Evolutionary conservation across 1,140 invertebrate species (phyloP).

Genomic region (Drosophila novamexicana): DNA sequence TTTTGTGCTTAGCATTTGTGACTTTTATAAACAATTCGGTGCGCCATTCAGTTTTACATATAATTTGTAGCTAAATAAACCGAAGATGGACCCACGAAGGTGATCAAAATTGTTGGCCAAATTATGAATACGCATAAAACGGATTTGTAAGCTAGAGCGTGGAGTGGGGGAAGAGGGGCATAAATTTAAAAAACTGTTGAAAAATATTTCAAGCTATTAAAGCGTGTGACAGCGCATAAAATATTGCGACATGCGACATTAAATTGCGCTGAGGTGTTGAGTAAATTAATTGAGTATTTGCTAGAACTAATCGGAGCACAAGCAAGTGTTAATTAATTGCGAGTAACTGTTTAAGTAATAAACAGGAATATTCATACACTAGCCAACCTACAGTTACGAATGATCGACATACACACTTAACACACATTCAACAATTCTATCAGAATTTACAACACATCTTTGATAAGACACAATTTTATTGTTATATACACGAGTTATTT

Average conservation of each 20-base stretch:
- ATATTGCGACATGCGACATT: slow-evolving; percentile 61
- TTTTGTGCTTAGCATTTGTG: slow-evolving; percentile 42
- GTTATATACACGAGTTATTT: slow-evolving; percentile 5
- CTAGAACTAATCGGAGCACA: slow-evolving; percentile 7
- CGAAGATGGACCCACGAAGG: slow-evolving; percentile 29
- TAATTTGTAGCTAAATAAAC: slow-evolving; percentile 35
- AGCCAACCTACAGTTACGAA: slow-evolving; percentile 20
- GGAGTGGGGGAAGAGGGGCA: slow-evolving; percentile 12
- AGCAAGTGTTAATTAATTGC: slow-evolving; percentile 22
- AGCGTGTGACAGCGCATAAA: slow-evolving; percentile 57
- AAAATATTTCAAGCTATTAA: slow-evolving; percentile 57
- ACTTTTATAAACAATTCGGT: slow-evolving; percentile 65
- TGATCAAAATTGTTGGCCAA: slow-evolving; percentile 51
- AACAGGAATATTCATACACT: background rate
- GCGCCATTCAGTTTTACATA: slow-evolving; percentile 20
- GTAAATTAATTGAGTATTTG: slow-evolving; percentile 63
- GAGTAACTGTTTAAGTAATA: too few species aligned
- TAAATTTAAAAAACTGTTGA: slow-evolving; percentile 68
- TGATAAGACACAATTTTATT: background rate
- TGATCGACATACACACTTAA: background rate
- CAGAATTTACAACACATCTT: background rate
- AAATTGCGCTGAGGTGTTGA: slow-evolving; percentile 59
- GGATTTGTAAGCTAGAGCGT: slow-evolving; percentile 40
- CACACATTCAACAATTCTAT: background rate
- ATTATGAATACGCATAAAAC: slow-evolving; percentile 61